Conservation (phyloP, 2,888 invertebrate species). For the Branchipolynoe longqiensis region DNA sequence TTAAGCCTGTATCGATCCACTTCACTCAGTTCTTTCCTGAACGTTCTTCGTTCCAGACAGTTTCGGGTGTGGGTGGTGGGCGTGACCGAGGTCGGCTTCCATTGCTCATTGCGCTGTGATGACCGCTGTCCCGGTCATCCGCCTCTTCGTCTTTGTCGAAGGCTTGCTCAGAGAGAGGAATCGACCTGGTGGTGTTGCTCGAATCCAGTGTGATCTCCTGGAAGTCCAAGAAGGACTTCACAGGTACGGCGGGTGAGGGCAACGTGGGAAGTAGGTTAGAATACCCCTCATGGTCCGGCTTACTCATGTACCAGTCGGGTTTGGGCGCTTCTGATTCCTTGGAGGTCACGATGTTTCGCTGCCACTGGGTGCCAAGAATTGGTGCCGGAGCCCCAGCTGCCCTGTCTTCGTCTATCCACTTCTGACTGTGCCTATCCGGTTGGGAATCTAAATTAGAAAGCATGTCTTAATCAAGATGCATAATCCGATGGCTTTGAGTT, state of each 20-base stretch:
- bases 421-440: too few relatives aligned
- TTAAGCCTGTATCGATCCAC: too few relatives aligned
- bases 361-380: background rate
- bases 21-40: constrained; percentile 44
- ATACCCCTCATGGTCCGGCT: too few relatives aligned
- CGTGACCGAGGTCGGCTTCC: background rate
- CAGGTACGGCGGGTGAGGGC: too few relatives aligned
- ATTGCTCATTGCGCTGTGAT: background rate
- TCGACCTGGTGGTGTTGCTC: background rate
- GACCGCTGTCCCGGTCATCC: background rate
- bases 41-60: constrained; percentile 22
- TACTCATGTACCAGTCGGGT: too few relatives aligned
- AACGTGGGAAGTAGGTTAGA: too few relatives aligned
- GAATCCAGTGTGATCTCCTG: constrained; percentile 29
- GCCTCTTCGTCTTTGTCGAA: constrained; percentile 17
- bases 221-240: background rate
- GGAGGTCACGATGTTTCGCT: too few relatives aligned
- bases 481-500: too few relatives aligned
- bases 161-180: background rate
- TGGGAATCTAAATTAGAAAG: too few relatives aligned
- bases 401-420: background rate
- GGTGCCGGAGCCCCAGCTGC: background rate
- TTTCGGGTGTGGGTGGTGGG: constrained; percentile 14
- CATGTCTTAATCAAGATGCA: too few relatives aligned
- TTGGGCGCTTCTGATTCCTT: too few relatives aligned